Conservation (phyloP, 2,113 vertebrate species). For the Canis aureus region DNA sequence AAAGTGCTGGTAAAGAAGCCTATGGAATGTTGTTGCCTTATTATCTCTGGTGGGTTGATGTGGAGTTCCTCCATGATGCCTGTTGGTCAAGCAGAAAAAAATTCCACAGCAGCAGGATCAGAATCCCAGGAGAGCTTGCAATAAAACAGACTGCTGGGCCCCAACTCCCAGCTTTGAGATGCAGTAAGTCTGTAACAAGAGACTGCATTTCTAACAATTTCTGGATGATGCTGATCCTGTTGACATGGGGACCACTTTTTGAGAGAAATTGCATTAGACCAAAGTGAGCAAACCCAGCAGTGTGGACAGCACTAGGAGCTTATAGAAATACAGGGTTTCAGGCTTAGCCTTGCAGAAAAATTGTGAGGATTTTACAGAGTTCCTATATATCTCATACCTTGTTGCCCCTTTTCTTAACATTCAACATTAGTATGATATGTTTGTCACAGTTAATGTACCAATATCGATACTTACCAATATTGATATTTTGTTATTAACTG, state of each 20-base stretch:
- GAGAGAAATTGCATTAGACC: not conserved
- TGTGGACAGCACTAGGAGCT: fast-evolving
- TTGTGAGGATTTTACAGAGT: not conserved
- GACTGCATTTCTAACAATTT: not conserved
- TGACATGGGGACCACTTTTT: not conserved
- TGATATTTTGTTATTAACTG: not conserved
- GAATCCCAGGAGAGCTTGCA: not conserved
- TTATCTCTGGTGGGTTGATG: not conserved
- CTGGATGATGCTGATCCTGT: not conserved
- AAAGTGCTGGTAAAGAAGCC: not conserved
- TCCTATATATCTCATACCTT: not conserved
- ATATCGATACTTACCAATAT: not conserved
- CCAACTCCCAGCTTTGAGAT: not conserved
- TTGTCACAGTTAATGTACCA: not conserved
- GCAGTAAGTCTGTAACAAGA: not conserved
- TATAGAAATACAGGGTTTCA: not conserved
- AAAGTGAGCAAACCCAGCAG: not conserved
- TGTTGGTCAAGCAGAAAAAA: not conserved
- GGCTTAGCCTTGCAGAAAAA: not conserved
- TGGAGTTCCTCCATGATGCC: no score
- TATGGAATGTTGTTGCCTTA: not conserved
- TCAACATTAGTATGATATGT: fast-evolving
- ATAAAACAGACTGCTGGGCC: not conserved
- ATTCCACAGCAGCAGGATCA: not conserved
- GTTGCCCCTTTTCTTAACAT: not conserved